Base-by-base conservation (phyloP, 2,888 invertebrate species). In the Doris montereyensis region DNA sequence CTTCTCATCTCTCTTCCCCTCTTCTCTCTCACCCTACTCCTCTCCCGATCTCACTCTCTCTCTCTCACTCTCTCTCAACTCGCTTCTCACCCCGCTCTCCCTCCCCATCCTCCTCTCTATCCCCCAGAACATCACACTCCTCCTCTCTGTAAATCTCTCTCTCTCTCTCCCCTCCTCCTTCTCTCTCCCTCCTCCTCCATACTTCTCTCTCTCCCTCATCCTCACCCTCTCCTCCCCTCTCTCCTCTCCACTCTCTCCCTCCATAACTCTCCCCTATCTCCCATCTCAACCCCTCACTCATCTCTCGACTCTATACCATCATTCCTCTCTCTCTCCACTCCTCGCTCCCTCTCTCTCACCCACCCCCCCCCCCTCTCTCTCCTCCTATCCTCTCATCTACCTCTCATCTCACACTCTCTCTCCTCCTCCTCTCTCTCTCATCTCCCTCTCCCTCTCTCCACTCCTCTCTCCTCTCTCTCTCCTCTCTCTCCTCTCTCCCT, bases 371-470 rank as follows among this genome's bases (percentile, higher is more conserved):
- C 60, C 21, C 13, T 24, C 60, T 30, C 35, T 17, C n/a, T 26
- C 41, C 2, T 3, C 21, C 24, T 34, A 2, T 13, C 28, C 4
- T 30, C 5, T n/a, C 26, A 32, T n/a, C 28, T 4, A 21, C 17
- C 32, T 62, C 62, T 62, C 41, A 28, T 77, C 32, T 72, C 41
- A 41, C 76, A 67, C 8, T 28, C 52, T 76, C 41, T 72, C 41
- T 62, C 28, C 58, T 62, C 34, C 62, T 62, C 41, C 62, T 72
- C 32, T 8, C 21, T 30, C 58, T 17, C 35, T 58, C 26, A 60
- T 17, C 76, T 34, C 34, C 65, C 65, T 79, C 57, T 67, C 79
- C 70, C 75, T 75, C 60, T 68, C 75, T 67, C 57, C 62, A 28
- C 35, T 35, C 32, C 30, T 71, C 76, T 60, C 62, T 71, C 21